Evolutionary conservation across 2,113 vertebrate species (phyloP), one percentile per base, ranked within the genome.

Genomic region (Machaerirhynchus nigripectus): DNA sequence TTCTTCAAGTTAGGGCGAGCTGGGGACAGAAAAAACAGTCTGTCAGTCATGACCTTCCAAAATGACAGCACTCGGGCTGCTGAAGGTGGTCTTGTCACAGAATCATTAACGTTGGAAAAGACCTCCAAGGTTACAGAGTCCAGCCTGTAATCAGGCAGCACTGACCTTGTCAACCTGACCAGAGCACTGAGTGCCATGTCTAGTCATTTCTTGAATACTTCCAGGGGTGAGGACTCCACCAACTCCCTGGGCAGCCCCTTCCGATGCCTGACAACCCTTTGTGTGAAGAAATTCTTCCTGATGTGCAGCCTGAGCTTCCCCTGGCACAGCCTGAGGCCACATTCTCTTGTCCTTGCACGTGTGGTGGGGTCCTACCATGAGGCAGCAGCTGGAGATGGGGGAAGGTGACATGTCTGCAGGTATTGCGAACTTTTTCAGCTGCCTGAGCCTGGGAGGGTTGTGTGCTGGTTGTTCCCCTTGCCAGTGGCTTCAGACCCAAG

Each of bases 221-320:
- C 17, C 24, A 31, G 70, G n/a, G n/a, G 3, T 35, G n/a, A 14
- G 27, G 30, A 27, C 31, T 55, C 15, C 26, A 49, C 31, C 35
- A 56, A 0, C 18, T 77, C 49, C 30, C 30, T 55, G 26, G n/a
- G 15, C 40, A 56, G 18, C 22, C 31, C 21, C 18, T 84, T 69
- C 22, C 0, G 0, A 10, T 49, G 18, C 7, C 56, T 76, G 55
- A 55, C 26, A 47, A 0, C 55, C 35, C 8, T 56, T 69, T 69
- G 26, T 42, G 21, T 61, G 47, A 28, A 31, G 35, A 61, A 69
- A 23, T 63, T 77, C 22, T 56, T 77, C n/a, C 12, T 47, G 7
- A 13, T 61, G 39, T 13, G 47, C 47, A 40, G 2, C 70, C 21
- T 76, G 47, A 76, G 8, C 79, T 47, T 63, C 10, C 20, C n/a